Percentiles rank a stretch among this genome's conserved stretches.
These are phyloP conservation scores for Lepisosteus oculatus DNA, from an alignment of 2,113 vertebrate species.

Conservation along the genomic window DNA sequence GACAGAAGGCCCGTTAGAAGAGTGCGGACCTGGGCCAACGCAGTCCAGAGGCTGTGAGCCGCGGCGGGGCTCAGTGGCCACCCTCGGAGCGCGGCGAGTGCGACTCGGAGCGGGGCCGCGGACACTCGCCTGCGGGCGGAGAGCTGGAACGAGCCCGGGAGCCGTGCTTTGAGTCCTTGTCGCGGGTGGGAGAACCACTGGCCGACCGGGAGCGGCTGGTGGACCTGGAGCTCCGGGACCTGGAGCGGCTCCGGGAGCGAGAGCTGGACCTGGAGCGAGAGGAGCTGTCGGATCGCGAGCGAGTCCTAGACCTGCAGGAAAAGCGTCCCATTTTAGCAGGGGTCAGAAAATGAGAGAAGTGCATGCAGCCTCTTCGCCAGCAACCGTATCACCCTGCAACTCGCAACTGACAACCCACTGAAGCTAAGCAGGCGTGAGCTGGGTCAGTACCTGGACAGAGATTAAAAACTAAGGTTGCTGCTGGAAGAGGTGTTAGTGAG, in stretches of 20 bases:
- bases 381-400: no score
- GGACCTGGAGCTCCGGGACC: slow-evolving; percentile 79
- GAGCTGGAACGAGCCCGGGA: slow-evolving; percentile 71
- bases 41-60: no score
- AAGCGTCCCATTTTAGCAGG: neutral
- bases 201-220: slow-evolving; percentile 78
- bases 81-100: slow-evolving; percentile 78
- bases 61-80: slow-evolving; percentile 69
- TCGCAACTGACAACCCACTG: no score
- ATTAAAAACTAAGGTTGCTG: no score
- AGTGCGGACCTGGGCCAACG: no score
- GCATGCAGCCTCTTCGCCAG: no score
- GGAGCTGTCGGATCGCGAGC: slow-evolving; percentile 83
- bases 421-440: no score
- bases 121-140: slow-evolving; percentile 72
- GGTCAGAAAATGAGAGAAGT: neutral
- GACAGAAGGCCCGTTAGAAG: no score
- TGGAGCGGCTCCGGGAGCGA: slow-evolving; percentile 78
- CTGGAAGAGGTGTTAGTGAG: no score
- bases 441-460: no score
- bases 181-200: slow-evolving; percentile 80
- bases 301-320: slow-evolving; percentile 75
- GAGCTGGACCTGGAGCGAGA: slow-evolving; percentile 83
- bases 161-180: slow-evolving; percentile 71
- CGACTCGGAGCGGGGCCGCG: slow-evolving; percentile 75